These are phyloP conservation scores for Drosophila bunnanda DNA, from an alignment of 2,888 invertebrate genomes.

Conservation along the genomic window DNA sequence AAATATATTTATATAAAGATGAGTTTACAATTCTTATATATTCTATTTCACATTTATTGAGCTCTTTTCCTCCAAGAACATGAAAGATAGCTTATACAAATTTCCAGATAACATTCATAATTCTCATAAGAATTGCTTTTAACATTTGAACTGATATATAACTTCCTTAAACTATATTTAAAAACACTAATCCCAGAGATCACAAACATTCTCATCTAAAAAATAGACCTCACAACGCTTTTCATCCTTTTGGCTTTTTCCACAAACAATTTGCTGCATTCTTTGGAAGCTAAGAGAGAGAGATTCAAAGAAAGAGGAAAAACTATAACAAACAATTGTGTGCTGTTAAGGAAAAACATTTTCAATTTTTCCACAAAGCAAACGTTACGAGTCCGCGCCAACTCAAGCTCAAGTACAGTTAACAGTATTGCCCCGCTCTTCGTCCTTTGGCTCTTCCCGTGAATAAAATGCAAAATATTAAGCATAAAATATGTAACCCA, in stretches of 20 bases:
- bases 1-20: no score
- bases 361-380: conserved; percentile 57
- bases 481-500: conserved; percentile 82
- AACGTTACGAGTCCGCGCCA: conserved; percentile 34
- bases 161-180: no score
- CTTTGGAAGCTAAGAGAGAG: background rate
- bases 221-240: conserved; percentile 20
- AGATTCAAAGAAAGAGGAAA: conserved; percentile 34
- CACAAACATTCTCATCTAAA: background rate
- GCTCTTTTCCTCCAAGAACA: no score
- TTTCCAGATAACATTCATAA: no score
- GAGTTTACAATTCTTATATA: no score
- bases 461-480: conserved; percentile 81
- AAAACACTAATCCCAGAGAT: background rate
- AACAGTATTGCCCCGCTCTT: conserved; percentile 46
- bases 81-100: no score
- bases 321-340: conserved; percentile 57
- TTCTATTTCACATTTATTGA: no score
- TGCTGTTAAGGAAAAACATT: conserved; percentile 46
- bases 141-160: no score
- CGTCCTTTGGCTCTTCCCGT: conserved; percentile 29
- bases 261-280: conserved; percentile 50
- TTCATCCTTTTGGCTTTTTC: conserved; percentile 11
- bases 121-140: no score
- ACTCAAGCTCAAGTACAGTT: conserved; percentile 59